Evolutionary conservation across 2,113 vertebrate genomes (phyloP).

Genomic region (Dasyprocta punctata): DNA sequence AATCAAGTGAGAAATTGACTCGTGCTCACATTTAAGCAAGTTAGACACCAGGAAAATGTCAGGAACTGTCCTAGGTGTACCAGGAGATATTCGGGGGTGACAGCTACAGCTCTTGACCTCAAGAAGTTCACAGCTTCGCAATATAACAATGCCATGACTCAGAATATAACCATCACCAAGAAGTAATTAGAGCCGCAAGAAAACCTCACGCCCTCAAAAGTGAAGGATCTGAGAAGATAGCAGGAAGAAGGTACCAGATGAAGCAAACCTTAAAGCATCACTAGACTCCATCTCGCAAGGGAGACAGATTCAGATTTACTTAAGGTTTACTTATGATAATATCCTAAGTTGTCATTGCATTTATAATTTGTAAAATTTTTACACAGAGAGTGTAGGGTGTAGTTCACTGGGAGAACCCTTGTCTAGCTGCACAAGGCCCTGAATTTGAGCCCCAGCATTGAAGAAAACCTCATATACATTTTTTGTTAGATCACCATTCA

Average conservation of each 20-base stretch:
- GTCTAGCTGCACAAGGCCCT: not conserved
- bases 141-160: not conserved
- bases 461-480: not conserved
- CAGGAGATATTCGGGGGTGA: not conserved
- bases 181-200: not conserved
- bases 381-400: not conserved
- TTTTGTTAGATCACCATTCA: constrained; percentile 31
- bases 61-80: not conserved
- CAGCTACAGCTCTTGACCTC: not conserved
- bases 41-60: not conserved
- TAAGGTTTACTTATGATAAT: not conserved
- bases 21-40: not conserved
- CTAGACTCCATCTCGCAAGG: not conserved
- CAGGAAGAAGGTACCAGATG: not conserved
- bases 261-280: not conserved
- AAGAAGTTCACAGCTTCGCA: not conserved
- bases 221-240: not conserved
- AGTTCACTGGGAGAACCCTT: not conserved
- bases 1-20: not conserved
- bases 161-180: not conserved
- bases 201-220: not conserved
- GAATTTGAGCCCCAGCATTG: not conserved
- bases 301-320: not conserved
- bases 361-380: not conserved
- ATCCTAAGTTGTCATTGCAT: not conserved